Evolutionary conservation across 2,113 vertebrate species (phyloP), one percentile per base, ranked within the genome.

Genomic region (Callithrix jacchus): DNA sequence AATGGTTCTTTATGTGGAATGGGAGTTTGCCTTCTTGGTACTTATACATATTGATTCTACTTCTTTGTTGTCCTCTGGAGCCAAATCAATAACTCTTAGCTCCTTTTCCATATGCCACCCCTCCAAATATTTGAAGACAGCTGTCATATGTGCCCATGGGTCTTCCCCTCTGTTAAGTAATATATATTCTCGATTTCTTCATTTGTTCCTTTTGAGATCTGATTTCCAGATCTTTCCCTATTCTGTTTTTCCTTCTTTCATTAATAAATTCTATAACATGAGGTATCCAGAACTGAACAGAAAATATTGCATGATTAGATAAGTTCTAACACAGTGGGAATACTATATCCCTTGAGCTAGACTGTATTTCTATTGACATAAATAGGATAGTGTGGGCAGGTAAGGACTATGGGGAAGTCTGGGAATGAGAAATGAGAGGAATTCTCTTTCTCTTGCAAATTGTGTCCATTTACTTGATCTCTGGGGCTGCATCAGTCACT

Each of bases 381-480:
- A 37, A 21, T 25, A 87, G 77, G 76, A 18, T 5, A 47, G 42
- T 16, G 52, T 35, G n/a, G 30, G n/a, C 58, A 79, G 80, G 32
- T 61, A 89, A 95, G 37, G 74, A 49, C 35, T 58, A 13, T 4
- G 42, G 42, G 37, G 30, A 47, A 47, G 83, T 13, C 49, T 37
- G 70, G 32, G 47, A 45, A 37, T 25, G 32, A 82, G 74, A 79
- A 93, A 84, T 40, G 25, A 32, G 40, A 90, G 35, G 84, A 30
- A 49, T 79, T 52, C 66, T 88, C 68, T 96, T 70, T 87, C 70
- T 79, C 68, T 92, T 85, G 61, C 66, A 90, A 91, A 83, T 37
- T 71, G 11, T 54, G 49, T 88, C 30, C 61, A 42, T 97, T 64
- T 61, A 74, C 77, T 92, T 96, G 94, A 96, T 88, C 88, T 94